These are phyloP conservation scores for Strigamia crassipes DNA, from an alignment of 2,888 invertebrate genomes.

Conservation along the genomic window DNA sequence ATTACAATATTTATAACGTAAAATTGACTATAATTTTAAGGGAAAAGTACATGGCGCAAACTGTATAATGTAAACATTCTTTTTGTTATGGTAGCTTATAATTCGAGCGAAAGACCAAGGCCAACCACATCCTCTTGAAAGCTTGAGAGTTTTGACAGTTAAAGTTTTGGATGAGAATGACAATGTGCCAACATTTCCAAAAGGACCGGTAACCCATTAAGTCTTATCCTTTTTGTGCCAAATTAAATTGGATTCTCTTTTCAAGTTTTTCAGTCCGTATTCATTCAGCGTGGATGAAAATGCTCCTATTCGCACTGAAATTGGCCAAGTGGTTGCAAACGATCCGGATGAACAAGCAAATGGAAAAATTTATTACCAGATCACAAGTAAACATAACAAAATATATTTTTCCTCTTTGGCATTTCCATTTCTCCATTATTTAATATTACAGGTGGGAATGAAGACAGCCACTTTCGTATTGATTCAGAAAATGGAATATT, in stretches of 20 bases:
- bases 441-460: conserved; percentile 72
- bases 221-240: too few species aligned
- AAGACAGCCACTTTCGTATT: conserved; percentile 74
- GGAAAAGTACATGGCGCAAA: too few species aligned
- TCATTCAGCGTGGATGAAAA: conserved; percentile 76
- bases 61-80: too few species aligned
- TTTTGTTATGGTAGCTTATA: conserved; percentile 74
- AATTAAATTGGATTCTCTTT: conserved; percentile 1
- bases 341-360: conserved; percentile 80
- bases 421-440: background rate
- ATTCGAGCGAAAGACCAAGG: conserved; percentile 84
- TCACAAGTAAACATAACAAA: conserved; percentile 11
- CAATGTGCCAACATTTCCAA: conserved; percentile 75
- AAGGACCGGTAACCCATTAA: conserved; percentile 12
- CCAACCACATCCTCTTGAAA: conserved; percentile 77
- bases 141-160: conserved; percentile 73
- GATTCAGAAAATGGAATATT: conserved; percentile 80
- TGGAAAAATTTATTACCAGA: conserved; percentile 75
- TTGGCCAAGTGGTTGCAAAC: conserved; percentile 71
- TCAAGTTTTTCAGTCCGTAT: conserved; percentile 61
- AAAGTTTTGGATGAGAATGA: conserved; percentile 79
- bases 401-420: background rate
- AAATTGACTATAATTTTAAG: too few species aligned
- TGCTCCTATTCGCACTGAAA: conserved; percentile 61
- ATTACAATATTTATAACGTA: too few species aligned